phyloP scores from a whole-genome alignment of 2,797 vertebrate species.

The Trachurus trachurus region DNA sequence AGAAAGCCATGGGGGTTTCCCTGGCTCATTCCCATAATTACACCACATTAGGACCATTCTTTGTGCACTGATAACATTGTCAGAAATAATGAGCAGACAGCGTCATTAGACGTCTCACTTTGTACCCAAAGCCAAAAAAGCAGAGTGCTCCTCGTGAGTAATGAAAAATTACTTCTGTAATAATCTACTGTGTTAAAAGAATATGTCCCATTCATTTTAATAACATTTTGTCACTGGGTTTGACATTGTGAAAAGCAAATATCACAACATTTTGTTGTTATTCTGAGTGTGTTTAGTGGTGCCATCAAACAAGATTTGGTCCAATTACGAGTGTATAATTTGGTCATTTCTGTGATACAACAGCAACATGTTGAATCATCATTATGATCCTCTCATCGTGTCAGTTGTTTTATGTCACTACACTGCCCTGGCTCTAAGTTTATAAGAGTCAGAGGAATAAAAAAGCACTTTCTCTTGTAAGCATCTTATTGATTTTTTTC shows the following conservation, averaged over 20 bases:
- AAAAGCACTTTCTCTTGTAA: background rate
- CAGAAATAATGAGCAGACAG: slow-evolving; percentile 39
- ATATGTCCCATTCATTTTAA: background rate
- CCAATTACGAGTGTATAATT: background rate
- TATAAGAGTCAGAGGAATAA: background rate
- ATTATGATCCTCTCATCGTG: background rate
- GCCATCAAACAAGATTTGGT: background rate
- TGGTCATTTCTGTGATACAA: slow-evolving; percentile 3
- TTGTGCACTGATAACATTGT: slow-evolving; percentile 41
- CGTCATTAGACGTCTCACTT: slow-evolving; percentile 24
- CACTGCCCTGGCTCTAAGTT: background rate
- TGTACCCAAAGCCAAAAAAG: background rate
- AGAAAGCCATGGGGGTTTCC: slow-evolving; percentile 14
- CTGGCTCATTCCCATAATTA: slow-evolving; percentile 41
- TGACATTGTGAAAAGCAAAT: background rate
- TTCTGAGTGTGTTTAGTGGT: background rate
- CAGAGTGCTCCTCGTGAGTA: background rate
- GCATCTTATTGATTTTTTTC: background rate
- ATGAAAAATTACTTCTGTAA: background rate
- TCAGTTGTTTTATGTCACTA: background rate
- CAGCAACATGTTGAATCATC: background rate
- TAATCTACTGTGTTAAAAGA: background rate
- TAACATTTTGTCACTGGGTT: background rate
- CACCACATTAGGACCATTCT: slow-evolving; percentile 30
- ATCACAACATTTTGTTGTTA: background rate